Conservation (phyloP, 2,888 invertebrate species). For the Iselma pallidipennis region DNA sequence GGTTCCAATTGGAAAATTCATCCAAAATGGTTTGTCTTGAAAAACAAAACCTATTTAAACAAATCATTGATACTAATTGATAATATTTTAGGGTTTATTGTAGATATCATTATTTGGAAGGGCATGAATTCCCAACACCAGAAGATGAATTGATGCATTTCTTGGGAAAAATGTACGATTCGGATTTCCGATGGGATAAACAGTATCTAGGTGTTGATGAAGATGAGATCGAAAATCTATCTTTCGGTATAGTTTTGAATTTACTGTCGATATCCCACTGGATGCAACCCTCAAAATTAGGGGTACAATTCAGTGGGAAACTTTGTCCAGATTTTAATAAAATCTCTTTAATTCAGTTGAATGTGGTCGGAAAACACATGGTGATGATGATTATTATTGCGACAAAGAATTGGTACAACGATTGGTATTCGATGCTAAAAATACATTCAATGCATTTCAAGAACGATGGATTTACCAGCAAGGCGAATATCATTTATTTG, state of each 20-base stretch:
- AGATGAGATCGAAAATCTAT: constrained; percentile 24
- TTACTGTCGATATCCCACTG: neutral
- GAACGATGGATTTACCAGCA: constrained; percentile 46
- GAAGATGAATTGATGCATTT: constrained; percentile 79
- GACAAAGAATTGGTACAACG: constrained; percentile 83
- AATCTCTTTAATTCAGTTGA: constrained; percentile 66
- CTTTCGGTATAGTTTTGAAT: neutral
- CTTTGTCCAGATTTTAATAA: no score
- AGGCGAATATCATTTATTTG: constrained; percentile 62
- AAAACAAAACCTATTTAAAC: neutral
- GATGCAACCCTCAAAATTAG: no score
- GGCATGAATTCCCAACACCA: constrained; percentile 72
- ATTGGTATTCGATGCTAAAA: constrained; percentile 85
- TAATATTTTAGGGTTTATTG: constrained; percentile 80
- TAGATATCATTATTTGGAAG: constrained; percentile 81
- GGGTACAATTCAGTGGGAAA: neutral
- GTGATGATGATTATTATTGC: constrained; percentile 77
- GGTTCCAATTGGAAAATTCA: constrained; percentile 79
- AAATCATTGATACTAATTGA: no score
- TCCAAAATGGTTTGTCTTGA: constrained; percentile 72
- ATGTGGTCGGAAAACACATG: constrained; percentile 67
- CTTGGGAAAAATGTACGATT: constrained; percentile 65
- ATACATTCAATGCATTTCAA: constrained; percentile 61
- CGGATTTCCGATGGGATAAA: constrained; percentile 66
- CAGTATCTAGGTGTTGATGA: constrained; percentile 59